Evolutionary conservation across 2,797 vertebrate species (phyloP), one percentile per base, ranked within the genome.

Genomic region (Amazona finschi): DNA sequence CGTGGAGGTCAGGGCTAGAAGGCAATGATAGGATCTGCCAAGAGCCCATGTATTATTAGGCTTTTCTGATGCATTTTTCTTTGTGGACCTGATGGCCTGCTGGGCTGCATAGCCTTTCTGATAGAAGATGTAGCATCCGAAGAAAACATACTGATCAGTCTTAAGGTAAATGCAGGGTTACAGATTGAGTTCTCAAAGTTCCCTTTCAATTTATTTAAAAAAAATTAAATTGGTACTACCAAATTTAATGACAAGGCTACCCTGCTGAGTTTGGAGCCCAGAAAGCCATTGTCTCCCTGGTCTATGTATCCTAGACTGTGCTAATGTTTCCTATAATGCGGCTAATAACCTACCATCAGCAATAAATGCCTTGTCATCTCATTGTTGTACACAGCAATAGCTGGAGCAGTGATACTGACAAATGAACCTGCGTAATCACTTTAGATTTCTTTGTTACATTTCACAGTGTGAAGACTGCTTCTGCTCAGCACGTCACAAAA

Each of bases 301-400:
- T 98, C 97, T 97, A 95, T 86, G 90, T 95, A 95, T 97, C 96
- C 97, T 96, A 95, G 96, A 97, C 97, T 85, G 93, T 95, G 95
- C 97, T 98, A 98, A 98, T 98, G 98, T 97, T 97, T 96, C 95
- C 97, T 97, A 97, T 98, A 98, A 98, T 92, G 97, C 92, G 0
- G 97, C 98, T 98, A 98, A 98, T 98, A 98, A 98, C 96, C 97
- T 98, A 97, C 97, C 98, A 97, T 97, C 97, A 98, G 97, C 98
- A 97, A 98, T 97, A 98, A 98, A 97, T 97, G 97, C 97, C 97
- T 97, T 98, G 97, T 98, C 98, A 98, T 98, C 97, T 97, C 97
- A 94, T 97, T 96, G 96, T 94, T 67, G 94, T 95, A 95, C 97
- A 96, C 96, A 96, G 98, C 97, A 95, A 97, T 98, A 92, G 97